Evolutionary conservation across 1,140 invertebrate genomes (phyloP).

Genomic region (Vollenhovia emeryi): DNA sequence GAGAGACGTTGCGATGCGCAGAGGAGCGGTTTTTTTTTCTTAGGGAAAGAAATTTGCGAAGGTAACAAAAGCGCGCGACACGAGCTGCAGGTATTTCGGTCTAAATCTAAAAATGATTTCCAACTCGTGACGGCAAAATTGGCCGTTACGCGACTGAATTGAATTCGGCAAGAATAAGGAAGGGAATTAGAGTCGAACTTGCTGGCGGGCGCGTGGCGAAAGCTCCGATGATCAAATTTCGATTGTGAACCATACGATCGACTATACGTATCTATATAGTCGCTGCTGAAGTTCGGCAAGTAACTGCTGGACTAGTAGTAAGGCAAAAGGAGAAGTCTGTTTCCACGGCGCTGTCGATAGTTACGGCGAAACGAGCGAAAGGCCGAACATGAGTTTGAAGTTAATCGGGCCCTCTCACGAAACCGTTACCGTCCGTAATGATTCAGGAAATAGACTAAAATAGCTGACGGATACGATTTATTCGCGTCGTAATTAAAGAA

Average conservation of each 20-base stretch:
- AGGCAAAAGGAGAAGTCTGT: conserved; percentile 61
- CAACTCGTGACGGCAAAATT: conserved; percentile 29
- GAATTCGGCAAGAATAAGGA: conserved; percentile 16
- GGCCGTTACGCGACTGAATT: conserved; percentile 13
- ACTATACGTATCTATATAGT: conserved; percentile 24
- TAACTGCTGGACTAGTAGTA: conserved; percentile 27
- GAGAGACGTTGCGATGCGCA: background rate
- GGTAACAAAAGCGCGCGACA: background rate
- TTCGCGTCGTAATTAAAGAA: conserved; percentile 21
- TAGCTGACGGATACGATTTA: conserved; percentile 31
- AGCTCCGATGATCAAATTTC: conserved; percentile 64
- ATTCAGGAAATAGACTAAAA: conserved; percentile 48
- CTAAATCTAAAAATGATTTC: conserved; percentile 46
- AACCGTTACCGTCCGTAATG: conserved; percentile 58
- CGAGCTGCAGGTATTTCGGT: background rate
- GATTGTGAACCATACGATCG: conserved; percentile 45
- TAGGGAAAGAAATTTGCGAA: background rate
- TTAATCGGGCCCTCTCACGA: conserved; percentile 59
- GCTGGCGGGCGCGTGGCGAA: conserved; percentile 19
- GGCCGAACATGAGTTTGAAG: conserved; percentile 59
- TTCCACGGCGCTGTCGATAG: conserved; percentile 60
- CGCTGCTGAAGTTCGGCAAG: conserved; percentile 54
- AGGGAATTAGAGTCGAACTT: conserved; percentile 28
- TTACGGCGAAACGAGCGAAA: conserved; percentile 69
- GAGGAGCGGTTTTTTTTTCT: background rate